Evolutionary conservation across 2,113 vertebrate genomes (phyloP).

Genomic region (Equus przewalskii): DNA sequence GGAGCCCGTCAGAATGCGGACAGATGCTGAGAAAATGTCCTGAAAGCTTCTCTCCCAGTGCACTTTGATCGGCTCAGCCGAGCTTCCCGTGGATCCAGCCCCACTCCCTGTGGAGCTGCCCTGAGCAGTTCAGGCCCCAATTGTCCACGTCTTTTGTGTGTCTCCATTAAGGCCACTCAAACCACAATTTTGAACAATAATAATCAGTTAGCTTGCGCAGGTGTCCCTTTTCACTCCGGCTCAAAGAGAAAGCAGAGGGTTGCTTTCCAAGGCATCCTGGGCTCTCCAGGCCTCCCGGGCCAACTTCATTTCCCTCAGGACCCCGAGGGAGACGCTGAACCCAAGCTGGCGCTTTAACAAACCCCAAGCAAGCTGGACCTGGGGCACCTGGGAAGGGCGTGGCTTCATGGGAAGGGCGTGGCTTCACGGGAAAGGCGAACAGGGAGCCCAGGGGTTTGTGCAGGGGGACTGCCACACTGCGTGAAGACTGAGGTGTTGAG

Average conservation of each 20-base stretch:
- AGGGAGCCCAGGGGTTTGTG: background rate
- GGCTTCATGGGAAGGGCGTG: fast-evolving
- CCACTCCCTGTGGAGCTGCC: background rate
- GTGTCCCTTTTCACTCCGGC: background rate
- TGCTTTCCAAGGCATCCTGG: background rate
- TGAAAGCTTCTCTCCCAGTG: background rate
- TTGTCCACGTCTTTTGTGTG: background rate
- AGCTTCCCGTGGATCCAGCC: background rate
- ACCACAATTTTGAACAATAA: background rate
- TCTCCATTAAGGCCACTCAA: slow-evolving; percentile 31
- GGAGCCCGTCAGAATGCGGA: slow-evolving; percentile 3
- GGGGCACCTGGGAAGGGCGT: fast-evolving
- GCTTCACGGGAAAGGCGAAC: background rate
- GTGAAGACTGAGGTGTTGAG: background rate
- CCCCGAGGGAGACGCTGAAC: fast-evolving
- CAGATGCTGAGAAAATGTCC: background rate
- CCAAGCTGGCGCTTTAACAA: background rate
- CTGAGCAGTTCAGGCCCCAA: background rate
- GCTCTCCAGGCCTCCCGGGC: background rate
- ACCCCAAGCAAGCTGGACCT: background rate
- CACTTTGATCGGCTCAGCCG: background rate
- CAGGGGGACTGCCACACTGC: fast-evolving
- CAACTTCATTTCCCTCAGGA: background rate
- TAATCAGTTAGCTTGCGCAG: background rate
- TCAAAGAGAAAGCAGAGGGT: background rate